Evolutionary conservation across 2,113 vertebrate genomes (phyloP), one percentile per base, ranked within the genome.

Genomic region (Ornithorhynchus anatinus): DNA sequence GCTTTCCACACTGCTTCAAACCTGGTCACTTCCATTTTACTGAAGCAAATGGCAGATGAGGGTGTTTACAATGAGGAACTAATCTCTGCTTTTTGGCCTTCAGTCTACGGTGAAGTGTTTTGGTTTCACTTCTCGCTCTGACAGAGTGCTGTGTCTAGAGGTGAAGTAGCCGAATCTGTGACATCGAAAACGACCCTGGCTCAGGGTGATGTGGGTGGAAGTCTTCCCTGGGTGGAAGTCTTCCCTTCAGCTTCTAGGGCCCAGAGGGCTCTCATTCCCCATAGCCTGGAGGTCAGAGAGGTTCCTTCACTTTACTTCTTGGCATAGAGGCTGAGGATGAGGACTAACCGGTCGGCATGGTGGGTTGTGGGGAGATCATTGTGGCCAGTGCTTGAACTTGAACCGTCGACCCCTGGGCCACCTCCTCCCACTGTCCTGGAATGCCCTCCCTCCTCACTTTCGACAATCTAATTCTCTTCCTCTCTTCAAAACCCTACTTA

Each of bases 21-120:
- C n/a, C 40, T 13, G 9, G 45, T 67, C 1, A 0, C 37, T 45
- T 81, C 74, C 47, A 14, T 39, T 85, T 78, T 81, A 64, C 83
- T 62, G 54, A 48, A 71, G 3, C 0, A 29, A 51, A 44, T 39
- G 51, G 22, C 39, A 79, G 68, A 54, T 69, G 48, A 33, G 15
- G 52, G 64, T 88, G 67, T 86, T 90, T 93, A 77, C 71, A 80
- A 57, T 43, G 5, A 31, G 36, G 52, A 29, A 63, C 60, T 13
- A 60, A 19, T n/a, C 11, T 52, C 25, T 82, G 81, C 77, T 88
- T 85, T 80, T 80, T 85, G 66, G 67, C 69, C 71, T 84, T 47
- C 45, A 38, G 63, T 44, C 80, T 81, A 42, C 76, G 80, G 75
- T 71, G 74, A 84, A 71, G 50, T 4, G 5, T 45, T 50, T 62